Conservation (phyloP, 2,113 vertebrate genomes). For the Peromyscus californicus region DNA sequence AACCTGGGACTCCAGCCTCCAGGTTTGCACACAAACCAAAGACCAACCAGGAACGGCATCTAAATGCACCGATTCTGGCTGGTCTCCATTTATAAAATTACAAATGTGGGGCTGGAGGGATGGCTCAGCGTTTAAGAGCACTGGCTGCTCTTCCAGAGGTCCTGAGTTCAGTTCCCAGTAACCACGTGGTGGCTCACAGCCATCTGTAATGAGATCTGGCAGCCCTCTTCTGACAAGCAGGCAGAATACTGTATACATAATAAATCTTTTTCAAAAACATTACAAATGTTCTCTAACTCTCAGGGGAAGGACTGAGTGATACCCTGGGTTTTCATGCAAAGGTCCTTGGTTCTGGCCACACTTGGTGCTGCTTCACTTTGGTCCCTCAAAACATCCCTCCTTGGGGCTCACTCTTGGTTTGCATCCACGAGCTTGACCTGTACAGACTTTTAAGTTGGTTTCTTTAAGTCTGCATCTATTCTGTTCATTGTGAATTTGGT, state of each 20-base stretch:
- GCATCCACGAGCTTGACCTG: background rate
- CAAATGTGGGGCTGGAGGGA: background rate
- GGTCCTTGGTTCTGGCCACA: background rate
- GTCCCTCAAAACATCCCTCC: background rate
- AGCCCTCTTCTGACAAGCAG: background rate
- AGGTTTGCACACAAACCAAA: background rate
- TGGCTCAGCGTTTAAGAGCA: background rate
- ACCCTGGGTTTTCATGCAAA: constrained; percentile 56
- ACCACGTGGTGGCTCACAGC: background rate
- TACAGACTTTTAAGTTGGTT: background rate
- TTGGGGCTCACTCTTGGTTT: background rate
- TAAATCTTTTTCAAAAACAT: background rate
- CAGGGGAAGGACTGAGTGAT: background rate
- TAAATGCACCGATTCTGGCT: background rate
- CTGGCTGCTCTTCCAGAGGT: background rate
- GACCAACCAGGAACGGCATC: background rate
- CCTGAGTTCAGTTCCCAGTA: background rate
- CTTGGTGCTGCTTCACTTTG: no score
- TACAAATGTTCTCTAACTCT: background rate
- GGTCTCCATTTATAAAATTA: background rate
- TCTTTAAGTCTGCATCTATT: background rate
- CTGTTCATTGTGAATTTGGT: constrained; percentile 14
- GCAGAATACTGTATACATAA: background rate
- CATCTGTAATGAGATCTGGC: background rate
- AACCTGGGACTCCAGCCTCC: background rate